Conservation (phyloP, 2,888 invertebrate genomes). For the Bruchidius siliquastri region DNA sequence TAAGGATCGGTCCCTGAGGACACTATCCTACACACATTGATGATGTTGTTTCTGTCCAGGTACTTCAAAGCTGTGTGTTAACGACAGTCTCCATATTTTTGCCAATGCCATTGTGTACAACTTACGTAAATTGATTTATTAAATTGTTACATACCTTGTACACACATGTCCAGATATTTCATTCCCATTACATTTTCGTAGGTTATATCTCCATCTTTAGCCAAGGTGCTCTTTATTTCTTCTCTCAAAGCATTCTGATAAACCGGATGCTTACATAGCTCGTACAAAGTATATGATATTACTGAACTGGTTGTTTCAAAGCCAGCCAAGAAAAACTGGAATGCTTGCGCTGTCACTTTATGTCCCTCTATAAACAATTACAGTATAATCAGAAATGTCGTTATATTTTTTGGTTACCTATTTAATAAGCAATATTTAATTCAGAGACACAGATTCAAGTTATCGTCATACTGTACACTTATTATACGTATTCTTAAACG, state of each 20-base stretch:
- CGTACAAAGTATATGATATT: conserved; percentile 53
- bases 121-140: background rate
- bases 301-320: conserved; percentile 60
- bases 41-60: too few relatives aligned
- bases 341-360: conserved; percentile 18
- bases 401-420: too few relatives aligned
- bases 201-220: conserved; percentile 43
- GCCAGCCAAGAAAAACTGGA: conserved; percentile 55
- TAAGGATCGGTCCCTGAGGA: too few relatives aligned
- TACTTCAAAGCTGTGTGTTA: too few relatives aligned
- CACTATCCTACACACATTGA: too few relatives aligned
- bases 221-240: conserved; percentile 48
- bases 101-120: too few relatives aligned
- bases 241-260: conserved; percentile 52
- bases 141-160: conserved; percentile 15
- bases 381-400: too few relatives aligned
- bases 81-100: too few relatives aligned
- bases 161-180: conserved; percentile 47
- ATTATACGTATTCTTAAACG: too few relatives aligned
- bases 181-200: conserved; percentile 54
- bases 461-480: too few relatives aligned
- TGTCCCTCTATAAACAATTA: conserved; percentile 15
- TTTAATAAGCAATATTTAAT: too few relatives aligned
- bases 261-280: conserved; percentile 51
- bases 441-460: too few relatives aligned